Conservation (phyloP, 2,888 invertebrate genomes). For the Diploptera punctata region DNA sequence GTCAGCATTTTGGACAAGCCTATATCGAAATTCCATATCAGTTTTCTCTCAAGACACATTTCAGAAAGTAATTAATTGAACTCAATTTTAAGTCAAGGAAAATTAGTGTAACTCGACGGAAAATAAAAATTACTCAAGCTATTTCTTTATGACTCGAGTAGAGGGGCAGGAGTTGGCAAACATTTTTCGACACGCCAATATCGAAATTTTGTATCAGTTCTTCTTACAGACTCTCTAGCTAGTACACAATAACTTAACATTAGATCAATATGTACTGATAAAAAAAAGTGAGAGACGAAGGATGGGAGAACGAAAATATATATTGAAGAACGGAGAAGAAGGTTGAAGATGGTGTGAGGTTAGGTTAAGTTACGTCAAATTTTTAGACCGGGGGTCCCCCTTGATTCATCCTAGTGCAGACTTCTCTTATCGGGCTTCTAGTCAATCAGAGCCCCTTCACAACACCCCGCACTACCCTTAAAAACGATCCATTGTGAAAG, state of each 20-base stretch:
- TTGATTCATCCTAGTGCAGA: slow-evolving; percentile 16
- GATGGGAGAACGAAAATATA: slow-evolving; percentile 5
- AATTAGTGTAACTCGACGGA: no score
- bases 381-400: slow-evolving; percentile 21
- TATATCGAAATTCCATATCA: no score
- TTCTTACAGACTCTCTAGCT: neutral
- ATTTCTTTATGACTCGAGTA: neutral
- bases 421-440: slow-evolving; percentile 40
- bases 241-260: slow-evolving; percentile 34
- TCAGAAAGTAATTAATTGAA: no score
- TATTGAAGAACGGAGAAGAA: neutral
- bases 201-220: slow-evolving; percentile 17
- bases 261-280: slow-evolving; percentile 38
- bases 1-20: no score
- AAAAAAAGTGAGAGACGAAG: neutral
- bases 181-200: slow-evolving; percentile 16
- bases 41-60: no score
- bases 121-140: slow-evolving; percentile 21
- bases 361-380: slow-evolving; percentile 36
- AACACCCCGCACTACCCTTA: slow-evolving; percentile 34
- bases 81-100: no score
- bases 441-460: slow-evolving; percentile 40
- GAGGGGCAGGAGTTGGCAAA: neutral
- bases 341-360: slow-evolving; percentile 8
- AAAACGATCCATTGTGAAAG: slow-evolving; percentile 43